Base-by-base conservation (phyloP, 2,113 vertebrate species). In the Petromus typicus region DNA sequence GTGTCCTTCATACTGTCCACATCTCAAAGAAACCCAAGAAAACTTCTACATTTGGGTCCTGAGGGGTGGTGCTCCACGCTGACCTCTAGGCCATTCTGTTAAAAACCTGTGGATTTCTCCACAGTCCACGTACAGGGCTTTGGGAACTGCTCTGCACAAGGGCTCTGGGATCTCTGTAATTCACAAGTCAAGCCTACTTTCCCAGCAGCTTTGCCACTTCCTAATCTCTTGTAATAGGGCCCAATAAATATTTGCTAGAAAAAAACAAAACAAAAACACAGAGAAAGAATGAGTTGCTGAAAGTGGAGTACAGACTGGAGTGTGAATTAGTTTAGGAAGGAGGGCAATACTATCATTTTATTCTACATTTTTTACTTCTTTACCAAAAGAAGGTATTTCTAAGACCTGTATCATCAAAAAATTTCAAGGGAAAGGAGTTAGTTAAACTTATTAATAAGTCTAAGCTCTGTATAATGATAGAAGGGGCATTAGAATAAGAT, bases 371-470 rank as follows among this genome's bases (percentile, higher is more conserved):
- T 87, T 79, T 54, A 61, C 30, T 80, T 13, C 64, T 93, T 75
- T 34, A 40, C 37, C 43, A 96, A 83, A 48, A 84, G 64, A 90
- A 93, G 17, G 20, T 4, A 82, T 69, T 93, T 81, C 76, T 25
- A 90, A 82, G 51, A 83, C 43, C 2, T 40, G 82, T 23, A 40
- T 63, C 7, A 67, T 86, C 27, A 85, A 91, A 90, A 34, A 8
- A 4, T 48, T 91, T 56, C 32, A 89, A 71, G 23, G 34, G 34
- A 51, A 82, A n/a, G 45, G 18, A 30, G 45, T 30, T 71, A 64
- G 17, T 43, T 82, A 73, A 64, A 23, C 20, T 48, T 59, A 34
- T 64, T 61, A 79, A 32, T 10, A 56, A 73, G 40, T 76, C 18
- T 43, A 86, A 93, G 32, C 22, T 57, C 37, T 64, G 18, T 43